Conservation (phyloP, 2,797 vertebrate species). For the Eulemur albifrons region DNA sequence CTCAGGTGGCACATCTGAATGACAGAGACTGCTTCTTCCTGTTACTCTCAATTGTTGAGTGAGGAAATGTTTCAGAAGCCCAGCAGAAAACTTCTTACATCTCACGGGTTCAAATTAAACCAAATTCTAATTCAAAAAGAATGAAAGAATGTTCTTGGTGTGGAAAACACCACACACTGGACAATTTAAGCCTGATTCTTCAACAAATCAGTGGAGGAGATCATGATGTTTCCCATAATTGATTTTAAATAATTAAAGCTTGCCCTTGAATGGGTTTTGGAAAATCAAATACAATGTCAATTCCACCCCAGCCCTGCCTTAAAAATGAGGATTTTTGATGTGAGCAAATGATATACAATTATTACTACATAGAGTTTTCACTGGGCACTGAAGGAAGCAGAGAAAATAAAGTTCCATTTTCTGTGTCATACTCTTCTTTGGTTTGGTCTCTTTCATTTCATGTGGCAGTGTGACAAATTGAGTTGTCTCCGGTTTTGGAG, state of each 20-base stretch:
- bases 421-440: neutral
- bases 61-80: neutral
- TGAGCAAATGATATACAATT: neutral
- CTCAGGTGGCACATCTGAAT: neutral
- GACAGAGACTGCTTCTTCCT: neutral
- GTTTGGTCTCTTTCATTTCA: neutral
- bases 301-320: neutral
- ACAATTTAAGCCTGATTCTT: neutral
- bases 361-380: neutral
- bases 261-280: neutral
- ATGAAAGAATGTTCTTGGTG: neutral
- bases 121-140: neutral
- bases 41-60: neutral
- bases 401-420: neutral
- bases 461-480: neutral
- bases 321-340: neutral
- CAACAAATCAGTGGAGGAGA: neutral
- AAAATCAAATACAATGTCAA: neutral
- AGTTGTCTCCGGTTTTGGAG: neutral
- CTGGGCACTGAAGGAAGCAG: neutral
- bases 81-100: neutral
- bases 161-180: neutral
- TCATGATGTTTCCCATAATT: neutral
- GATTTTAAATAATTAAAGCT: neutral
- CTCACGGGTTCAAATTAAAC: neutral